Percentiles rank a stretch among this genome's conserved stretches.
phyloP scores from a whole-genome alignment of 2,797 vertebrate genomes.

The Anas bahamensis region DNA sequence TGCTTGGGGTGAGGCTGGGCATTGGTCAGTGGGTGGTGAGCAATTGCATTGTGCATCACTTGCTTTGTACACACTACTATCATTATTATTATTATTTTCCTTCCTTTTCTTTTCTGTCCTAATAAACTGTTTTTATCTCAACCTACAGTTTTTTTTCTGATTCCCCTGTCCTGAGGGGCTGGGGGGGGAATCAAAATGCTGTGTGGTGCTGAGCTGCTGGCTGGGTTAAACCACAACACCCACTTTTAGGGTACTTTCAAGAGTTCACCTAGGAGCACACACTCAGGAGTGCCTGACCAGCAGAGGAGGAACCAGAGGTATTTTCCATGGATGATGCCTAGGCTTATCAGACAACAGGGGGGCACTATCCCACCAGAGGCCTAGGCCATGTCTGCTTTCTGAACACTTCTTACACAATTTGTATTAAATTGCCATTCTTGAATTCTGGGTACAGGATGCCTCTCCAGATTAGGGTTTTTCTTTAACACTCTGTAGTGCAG shows the following conservation, averaged over 20 bases:
- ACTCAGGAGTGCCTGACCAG: background rate
- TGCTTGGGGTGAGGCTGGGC: too few species aligned
- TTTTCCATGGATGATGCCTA: background rate
- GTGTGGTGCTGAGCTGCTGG: too few species aligned
- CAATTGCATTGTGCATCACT: too few species aligned
- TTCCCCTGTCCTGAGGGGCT: too few species aligned
- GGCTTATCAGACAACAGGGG: background rate
- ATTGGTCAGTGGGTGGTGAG: too few species aligned
- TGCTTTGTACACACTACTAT: too few species aligned
- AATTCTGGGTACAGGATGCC: background rate
- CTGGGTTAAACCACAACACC: too few species aligned
- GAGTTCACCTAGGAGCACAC: background rate
- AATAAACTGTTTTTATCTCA: too few species aligned
- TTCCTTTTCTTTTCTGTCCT: too few species aligned
- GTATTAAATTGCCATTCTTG: background rate
- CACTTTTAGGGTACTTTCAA: background rate
- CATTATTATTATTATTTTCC: too few species aligned
- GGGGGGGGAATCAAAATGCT: too few species aligned
- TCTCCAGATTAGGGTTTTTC: background rate
- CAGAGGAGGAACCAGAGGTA: background rate
- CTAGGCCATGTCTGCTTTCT: background rate
- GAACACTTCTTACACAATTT: background rate
- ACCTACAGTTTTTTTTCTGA: too few species aligned
- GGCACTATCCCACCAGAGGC: background rate
- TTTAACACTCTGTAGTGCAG: background rate